Evolutionary conservation across 2,797 vertebrate species (phyloP).

Genomic region (Pangasius djambal): DNA sequence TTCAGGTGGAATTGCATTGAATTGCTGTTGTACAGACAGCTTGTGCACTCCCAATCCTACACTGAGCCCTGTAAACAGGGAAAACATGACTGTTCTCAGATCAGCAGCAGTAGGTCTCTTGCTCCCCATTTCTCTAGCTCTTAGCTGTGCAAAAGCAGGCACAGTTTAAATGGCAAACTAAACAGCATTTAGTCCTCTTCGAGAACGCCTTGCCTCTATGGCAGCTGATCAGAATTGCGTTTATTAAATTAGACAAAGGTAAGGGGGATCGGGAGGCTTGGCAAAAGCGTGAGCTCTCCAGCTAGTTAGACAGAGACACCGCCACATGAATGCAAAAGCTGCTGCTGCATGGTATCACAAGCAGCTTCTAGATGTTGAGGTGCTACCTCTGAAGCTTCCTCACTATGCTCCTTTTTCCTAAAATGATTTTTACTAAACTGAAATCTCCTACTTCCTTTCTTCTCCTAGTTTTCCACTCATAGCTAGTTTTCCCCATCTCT

Average conservation of each 20-base stretch:
- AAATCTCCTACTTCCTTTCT: constrained; percentile 1
- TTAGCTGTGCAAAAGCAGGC: constrained; percentile 48
- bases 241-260: constrained; percentile 85
- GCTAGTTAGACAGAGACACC: constrained; percentile 77
- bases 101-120: constrained; percentile 59
- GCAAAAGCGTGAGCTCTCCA: constrained; percentile 79
- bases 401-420: constrained; percentile 58
- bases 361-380: constrained; percentile 76
- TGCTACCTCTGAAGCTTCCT: constrained; percentile 71
- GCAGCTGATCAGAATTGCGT: constrained; percentile 79
- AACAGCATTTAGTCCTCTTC: constrained; percentile 73
- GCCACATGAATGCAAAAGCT: constrained; percentile 78
- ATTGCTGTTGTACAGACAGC: constrained; percentile 20
- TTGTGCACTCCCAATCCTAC: background rate
- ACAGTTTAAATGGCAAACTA: constrained; percentile 70
- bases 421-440: constrained; percentile 39
- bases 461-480: background rate
- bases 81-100: background rate
- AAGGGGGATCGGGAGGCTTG: constrained; percentile 76
- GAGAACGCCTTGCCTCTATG: constrained; percentile 71
- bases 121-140: constrained; percentile 52
- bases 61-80: constrained; percentile 1
- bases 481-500: background rate
- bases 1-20: constrained; percentile 34
- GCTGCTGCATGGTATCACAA: constrained; percentile 73